Evolutionary conservation across 1,140 invertebrate genomes (phyloP).

Genomic region (Tribolium castaneum): DNA sequence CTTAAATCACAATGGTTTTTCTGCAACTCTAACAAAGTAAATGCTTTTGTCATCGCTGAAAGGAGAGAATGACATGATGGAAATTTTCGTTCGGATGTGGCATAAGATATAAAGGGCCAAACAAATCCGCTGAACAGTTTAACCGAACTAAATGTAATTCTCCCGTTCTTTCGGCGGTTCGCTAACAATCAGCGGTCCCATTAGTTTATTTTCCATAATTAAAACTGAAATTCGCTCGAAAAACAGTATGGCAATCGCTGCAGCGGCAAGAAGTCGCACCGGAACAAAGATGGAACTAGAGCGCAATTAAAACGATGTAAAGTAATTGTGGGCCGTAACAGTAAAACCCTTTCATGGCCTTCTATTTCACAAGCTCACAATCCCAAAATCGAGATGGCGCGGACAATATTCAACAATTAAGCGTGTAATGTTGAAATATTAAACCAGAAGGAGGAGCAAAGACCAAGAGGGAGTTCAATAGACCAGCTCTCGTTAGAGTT

Average conservation of each 20-base stretch:
- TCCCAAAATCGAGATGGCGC: slow-evolving; percentile 40
- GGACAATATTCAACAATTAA: slow-evolving; percentile 47
- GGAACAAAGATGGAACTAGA: slow-evolving; percentile 25
- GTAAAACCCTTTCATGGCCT: slow-evolving; percentile 47
- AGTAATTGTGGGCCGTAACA: slow-evolving; percentile 48
- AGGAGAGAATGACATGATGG: neutral
- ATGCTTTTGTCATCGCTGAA: neutral
- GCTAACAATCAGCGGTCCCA: slow-evolving; percentile 5
- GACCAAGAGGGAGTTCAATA: slow-evolving; percentile 8
- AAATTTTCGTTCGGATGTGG: neutral
- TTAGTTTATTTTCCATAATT: slow-evolving; percentile 43
- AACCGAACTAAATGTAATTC: slow-evolving; percentile 11
- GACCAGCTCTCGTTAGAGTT: slow-evolving; percentile 6
- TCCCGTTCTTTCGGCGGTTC: slow-evolving; percentile 1
- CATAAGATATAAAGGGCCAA: neutral
- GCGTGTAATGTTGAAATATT: slow-evolving; percentile 46
- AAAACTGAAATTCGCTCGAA: slow-evolving; percentile 35
- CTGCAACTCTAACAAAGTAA: neutral
- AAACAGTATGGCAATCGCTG: slow-evolving; percentile 27
- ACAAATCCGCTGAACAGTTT: slow-evolving; percentile 9
- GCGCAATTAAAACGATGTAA: slow-evolving; percentile 46
- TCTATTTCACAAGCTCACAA: slow-evolving; percentile 38
- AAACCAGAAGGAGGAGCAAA: slow-evolving; percentile 38
- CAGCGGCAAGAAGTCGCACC: slow-evolving; percentile 1
- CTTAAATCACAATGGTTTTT: neutral